Conservation (phyloP, 2,888 invertebrate species). For the Toxonevra muliebris region DNA sequence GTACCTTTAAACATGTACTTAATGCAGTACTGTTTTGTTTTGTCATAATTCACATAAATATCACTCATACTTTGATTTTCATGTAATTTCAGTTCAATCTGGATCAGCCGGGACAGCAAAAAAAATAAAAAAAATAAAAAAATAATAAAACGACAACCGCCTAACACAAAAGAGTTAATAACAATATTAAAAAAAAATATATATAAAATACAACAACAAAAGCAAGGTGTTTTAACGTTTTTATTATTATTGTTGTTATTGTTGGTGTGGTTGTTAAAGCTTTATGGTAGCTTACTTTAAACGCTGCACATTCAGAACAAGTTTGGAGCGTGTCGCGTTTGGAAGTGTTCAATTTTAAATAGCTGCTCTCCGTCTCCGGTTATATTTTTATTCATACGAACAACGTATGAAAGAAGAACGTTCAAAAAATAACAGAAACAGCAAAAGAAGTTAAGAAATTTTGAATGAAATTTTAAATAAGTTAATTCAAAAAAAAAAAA, state of each 20-base stretch:
- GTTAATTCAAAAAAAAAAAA: background rate
- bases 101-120: background rate
- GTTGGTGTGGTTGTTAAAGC: slow-evolving; percentile 44
- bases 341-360: slow-evolving; percentile 38
- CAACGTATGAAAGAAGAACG: too few species aligned
- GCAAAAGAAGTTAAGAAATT: background rate
- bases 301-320: slow-evolving; percentile 57
- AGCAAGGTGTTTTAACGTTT: slow-evolving; percentile 7
- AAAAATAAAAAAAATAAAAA: background rate
- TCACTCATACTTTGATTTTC: background rate
- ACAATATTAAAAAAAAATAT: background rate
- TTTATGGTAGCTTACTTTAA: slow-evolving; percentile 51
- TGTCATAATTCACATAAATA: too few species aligned
- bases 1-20: too few species aligned
- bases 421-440: background rate
- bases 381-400: too few species aligned
- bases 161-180: slow-evolving; percentile 17
- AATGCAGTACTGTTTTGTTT: too few species aligned
- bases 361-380: background rate
- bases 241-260: slow-evolving; percentile 13
- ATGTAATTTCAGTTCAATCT: background rate
- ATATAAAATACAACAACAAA: background rate
- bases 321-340: slow-evolving; percentile 57
- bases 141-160: background rate
- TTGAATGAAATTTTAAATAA: background rate